Evolutionary conservation across 2,888 invertebrate species (phyloP), one percentile per base, ranked within the genome.

Genomic region (Odontomyia ornata): DNA sequence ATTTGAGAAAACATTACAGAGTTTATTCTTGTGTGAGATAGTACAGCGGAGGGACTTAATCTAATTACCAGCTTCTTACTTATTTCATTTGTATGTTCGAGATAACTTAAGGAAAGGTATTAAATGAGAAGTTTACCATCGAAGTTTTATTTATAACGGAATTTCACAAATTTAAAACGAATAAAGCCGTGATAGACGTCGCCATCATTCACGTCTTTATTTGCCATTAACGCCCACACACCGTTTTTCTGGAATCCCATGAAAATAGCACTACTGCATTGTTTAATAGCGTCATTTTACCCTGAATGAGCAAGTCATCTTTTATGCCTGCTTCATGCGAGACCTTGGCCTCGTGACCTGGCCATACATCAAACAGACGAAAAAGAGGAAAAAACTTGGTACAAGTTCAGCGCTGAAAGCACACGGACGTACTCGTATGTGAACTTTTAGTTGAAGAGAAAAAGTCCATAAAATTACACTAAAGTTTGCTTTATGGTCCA

Each of bases 301-400:
- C 69, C 69, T 47, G 25, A n/a, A 23, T 69, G 25, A 18, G 7
- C 46, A 25, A 47, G 43, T 25, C 7, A 21, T 23, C n/a, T 46
- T 65, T 65, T 46, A 47, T 47, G 9, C 30, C 25, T 69, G 23
- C 25, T 25, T 69, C 57, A 60, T 57, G 3, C 21, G 23, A 57
- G 57, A 73, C 73, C 73, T 73, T 73, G 73, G 73, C 73, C 73
- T 15, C 60, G 7, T 73, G 73, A 73, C 73, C 73, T 23, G 46
- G 46, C 71, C 71, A 47, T 36, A 47, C 56, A 52, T 52, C 28
- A 72, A 9, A 36, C 15, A 18, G 7, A 56, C 3, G 1, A 5
- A 1, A 25, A 52, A n/a, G 15, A 28, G 1, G 56, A 25, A n/a
- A 36, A 57, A 57, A 21, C 73, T 13, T 21, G 21, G n/a, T 28